Base-by-base conservation (phyloP, 2,888 invertebrate species). In the Athripsodes cinereus region DNA sequence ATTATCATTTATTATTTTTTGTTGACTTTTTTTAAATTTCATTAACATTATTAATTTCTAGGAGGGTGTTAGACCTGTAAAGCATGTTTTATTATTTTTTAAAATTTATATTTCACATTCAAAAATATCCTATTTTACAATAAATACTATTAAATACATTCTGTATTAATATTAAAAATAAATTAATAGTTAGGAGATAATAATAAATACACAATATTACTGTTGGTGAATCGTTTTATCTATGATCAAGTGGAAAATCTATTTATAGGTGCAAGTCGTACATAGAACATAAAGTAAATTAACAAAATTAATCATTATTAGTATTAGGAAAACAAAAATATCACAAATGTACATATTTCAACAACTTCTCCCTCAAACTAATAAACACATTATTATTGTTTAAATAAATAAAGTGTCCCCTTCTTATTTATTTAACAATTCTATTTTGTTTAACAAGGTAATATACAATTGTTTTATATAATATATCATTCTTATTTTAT, bases 41-140 rank as follows among this genome's bases (percentile, higher is more conserved):
- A 49, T 6, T 21, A 21, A 21, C 5, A 22, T 16, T 11, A 22
- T 22, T 22, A 48, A 18, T 20, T 26, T 26, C 26, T 26, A 26
- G 26, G 26, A 26, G 26, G 26, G 26, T 26, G 46, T 46, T 26
- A n/a, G 56, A 56, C 56, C 56, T 51, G 51, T 52, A 46, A 56
- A 50, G 40, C 47, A 22, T 52, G 22, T 52, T 26, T 44, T 6
- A 6, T 26, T n/a, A n/a, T 26, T 26, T 26, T 26, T 26, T 26
- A 6, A 26, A 26, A 6, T 26, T 26, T 6, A 26, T 34, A 51
- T 22, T 49, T 59, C 55, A 21, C 35, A 54, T 47, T 56, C 56
- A 59, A 55, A 58, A 50, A 58, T 58, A 58, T 26, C 26, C 26
- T 26, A 26, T 26, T 3, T 26, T 26, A 26, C 26, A 26, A 26